phyloP scores from a whole-genome alignment of 1,140 invertebrate genomes.

The Zaprionus inermis region DNA sequence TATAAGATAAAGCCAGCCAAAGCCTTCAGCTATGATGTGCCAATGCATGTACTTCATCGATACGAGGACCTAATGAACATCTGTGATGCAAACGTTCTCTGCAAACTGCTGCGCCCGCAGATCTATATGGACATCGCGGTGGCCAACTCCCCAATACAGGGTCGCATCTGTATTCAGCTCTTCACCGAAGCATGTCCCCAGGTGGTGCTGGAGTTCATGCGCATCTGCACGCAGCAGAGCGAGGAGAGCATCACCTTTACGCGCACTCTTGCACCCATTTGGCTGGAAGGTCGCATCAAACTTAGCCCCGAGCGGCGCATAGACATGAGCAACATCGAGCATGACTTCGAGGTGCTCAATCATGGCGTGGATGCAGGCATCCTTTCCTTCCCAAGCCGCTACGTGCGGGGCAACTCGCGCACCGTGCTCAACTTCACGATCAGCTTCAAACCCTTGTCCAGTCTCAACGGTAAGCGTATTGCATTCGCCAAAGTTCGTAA shows the following conservation, averaged over 20 bases:
- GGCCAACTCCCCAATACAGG: slow-evolving; percentile 43
- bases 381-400: slow-evolving; percentile 69
- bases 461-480: slow-evolving; percentile 66
- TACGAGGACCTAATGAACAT: slow-evolving; percentile 64
- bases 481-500: slow-evolving; percentile 72
- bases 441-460: slow-evolving; percentile 70
- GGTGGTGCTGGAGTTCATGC: slow-evolving; percentile 70
- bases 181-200: slow-evolving; percentile 76
- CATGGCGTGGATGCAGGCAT: slow-evolving; percentile 75
- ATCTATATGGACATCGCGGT: slow-evolving; percentile 65
- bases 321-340: slow-evolving; percentile 60
- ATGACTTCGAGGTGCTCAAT: slow-evolving; percentile 72
- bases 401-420: slow-evolving; percentile 50
- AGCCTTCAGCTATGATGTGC: slow-evolving; percentile 64
- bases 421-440: slow-evolving; percentile 61
- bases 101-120: slow-evolving; percentile 69
- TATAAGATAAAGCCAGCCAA: slow-evolving; percentile 21
- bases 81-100: slow-evolving; percentile 59
- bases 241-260: slow-evolving; percentile 40
- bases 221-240: slow-evolving; percentile 50
- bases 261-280: slow-evolving; percentile 61
- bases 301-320: slow-evolving; percentile 28
- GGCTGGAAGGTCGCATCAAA: slow-evolving; percentile 63
- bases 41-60: slow-evolving; percentile 66
- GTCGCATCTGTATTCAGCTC: slow-evolving; percentile 63